Percentiles rank a stretch among this genome's conserved stretches.
Conservation (phyloP, 2,113 vertebrate genomes). For the Melanocharis versteri region DNA sequence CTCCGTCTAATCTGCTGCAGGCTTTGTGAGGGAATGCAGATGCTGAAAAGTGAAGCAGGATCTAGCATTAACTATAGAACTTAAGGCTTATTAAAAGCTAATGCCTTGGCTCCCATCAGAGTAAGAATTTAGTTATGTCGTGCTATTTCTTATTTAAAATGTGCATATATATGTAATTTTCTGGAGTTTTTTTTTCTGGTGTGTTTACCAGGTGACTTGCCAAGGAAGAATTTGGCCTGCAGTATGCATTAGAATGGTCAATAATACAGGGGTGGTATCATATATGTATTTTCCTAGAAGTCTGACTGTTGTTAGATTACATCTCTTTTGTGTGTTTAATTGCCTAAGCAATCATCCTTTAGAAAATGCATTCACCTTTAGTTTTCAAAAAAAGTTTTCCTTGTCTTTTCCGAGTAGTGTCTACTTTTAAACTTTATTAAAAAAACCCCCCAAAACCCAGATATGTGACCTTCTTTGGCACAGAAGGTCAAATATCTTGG, state of each 20-base stretch:
- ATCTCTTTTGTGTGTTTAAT: not conserved
- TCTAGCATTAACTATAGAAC: not conserved
- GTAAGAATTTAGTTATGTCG: not conserved
- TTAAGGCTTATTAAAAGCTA: not conserved
- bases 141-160: not conserved
- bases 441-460: not conserved
- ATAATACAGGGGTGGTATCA: not conserved
- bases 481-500: not conserved
- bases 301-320: not conserved
- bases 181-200: not conserved
- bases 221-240: not conserved
- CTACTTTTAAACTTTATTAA: not conserved
- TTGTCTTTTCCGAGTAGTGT: not conserved
- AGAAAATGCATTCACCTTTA: not conserved
- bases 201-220: not conserved
- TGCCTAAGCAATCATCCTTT: not conserved
- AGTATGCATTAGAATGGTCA: not conserved
- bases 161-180: not conserved
- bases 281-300: not conserved
- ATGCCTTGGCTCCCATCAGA: not conserved
- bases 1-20: not conserved
- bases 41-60: not conserved
- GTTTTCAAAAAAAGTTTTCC: not conserved
- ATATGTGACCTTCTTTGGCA: constrained; percentile 1
- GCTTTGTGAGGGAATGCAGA: not conserved